phyloP scores from a whole-genome alignment of 2,797 vertebrate species.

The Sternarchorhynchus goeldii region DNA sequence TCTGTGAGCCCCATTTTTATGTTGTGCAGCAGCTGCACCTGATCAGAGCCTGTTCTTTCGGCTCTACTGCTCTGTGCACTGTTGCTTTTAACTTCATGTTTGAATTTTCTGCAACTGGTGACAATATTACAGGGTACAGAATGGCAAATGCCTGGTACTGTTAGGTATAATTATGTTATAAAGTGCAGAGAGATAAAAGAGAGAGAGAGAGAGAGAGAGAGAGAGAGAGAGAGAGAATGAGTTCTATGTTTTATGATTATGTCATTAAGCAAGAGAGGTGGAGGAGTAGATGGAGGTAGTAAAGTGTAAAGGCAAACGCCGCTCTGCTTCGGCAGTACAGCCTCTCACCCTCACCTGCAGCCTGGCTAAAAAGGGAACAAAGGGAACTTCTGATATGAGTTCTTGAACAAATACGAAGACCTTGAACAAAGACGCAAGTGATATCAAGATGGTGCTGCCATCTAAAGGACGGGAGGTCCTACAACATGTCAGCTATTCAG shows the following conservation, averaged over 20 bases:
- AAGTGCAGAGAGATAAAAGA: slow-evolving; percentile 80
- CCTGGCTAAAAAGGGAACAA: slow-evolving; percentile 38
- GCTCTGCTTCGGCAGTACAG: slow-evolving; percentile 55
- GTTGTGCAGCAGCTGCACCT: too few relatives aligned
- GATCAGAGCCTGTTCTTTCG: slow-evolving; percentile 74
- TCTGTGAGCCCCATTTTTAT: neutral
- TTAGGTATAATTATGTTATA: slow-evolving; percentile 99
- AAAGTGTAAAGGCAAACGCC: neutral
- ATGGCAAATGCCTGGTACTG: slow-evolving; percentile 87
- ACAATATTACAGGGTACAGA: slow-evolving; percentile 86
- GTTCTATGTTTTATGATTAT: slow-evolving; percentile 74
- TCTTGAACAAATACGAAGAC: too few relatives aligned
- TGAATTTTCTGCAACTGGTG: slow-evolving; percentile 84
- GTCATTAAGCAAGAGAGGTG: slow-evolving; percentile 75
- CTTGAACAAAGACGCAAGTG: neutral
- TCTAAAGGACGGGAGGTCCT: neutral
- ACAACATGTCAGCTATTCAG: neutral
- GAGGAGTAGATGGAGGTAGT: slow-evolving; percentile 81
- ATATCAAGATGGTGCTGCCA: slow-evolving; percentile 11
- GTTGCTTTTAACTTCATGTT: slow-evolving; percentile 90
- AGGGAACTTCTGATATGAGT: too few relatives aligned
- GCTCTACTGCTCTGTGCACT: slow-evolving; percentile 77
- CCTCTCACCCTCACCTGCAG: slow-evolving; percentile 76
- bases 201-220: slow-evolving; percentile 65
- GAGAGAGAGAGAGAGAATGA: slow-evolving; percentile 19